These are phyloP conservation scores for Phymastichus coffea DNA, from an alignment of 1,140 invertebrate species.

Conservation along the genomic window DNA sequence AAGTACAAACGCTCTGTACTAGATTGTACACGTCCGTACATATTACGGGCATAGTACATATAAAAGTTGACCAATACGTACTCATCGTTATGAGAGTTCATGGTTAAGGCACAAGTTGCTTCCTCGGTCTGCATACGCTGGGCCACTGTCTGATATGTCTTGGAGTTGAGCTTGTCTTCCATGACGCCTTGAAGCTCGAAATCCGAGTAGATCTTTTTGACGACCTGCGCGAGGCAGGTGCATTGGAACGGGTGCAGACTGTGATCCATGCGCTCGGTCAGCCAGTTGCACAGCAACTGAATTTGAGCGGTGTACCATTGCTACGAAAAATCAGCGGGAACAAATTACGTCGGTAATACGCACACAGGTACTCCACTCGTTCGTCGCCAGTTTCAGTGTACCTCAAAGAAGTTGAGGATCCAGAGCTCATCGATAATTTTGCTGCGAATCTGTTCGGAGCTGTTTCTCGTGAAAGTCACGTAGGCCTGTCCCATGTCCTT, in stretches of 20 bases:
- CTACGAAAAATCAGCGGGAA: conserved; percentile 46
- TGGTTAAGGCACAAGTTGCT: conserved; percentile 86
- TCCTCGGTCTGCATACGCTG: conserved; percentile 96
- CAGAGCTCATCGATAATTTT: conserved; percentile 97
- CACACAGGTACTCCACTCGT: no score
- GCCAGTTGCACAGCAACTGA: conserved; percentile 91
- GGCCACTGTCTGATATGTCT: conserved; percentile 91
- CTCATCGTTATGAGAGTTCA: conserved; percentile 73
- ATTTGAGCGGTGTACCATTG: conserved; percentile 96
- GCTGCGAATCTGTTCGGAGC: conserved; percentile 95
- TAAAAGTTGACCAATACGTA: conserved; percentile 36
- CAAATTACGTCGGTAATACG: neutral
- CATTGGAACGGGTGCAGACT: conserved; percentile 96
- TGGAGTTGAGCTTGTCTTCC: conserved; percentile 96
- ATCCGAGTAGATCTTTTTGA: conserved; percentile 99
- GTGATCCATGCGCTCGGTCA: conserved; percentile 90
- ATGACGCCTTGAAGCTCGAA: conserved; percentile 98
- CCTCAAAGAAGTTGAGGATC: conserved; percentile 96
- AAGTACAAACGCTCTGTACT: no score
- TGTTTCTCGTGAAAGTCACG: conserved; percentile 95
- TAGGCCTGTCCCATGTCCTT: conserved; percentile 96
- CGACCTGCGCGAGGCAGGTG: conserved; percentile 92
- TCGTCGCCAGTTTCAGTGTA: no score
- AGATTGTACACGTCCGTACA: no score
- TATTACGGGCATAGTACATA: conserved; percentile 1